Base-by-base conservation (phyloP, 2,797 vertebrate species). In the Tympanoctomys barrerae region DNA sequence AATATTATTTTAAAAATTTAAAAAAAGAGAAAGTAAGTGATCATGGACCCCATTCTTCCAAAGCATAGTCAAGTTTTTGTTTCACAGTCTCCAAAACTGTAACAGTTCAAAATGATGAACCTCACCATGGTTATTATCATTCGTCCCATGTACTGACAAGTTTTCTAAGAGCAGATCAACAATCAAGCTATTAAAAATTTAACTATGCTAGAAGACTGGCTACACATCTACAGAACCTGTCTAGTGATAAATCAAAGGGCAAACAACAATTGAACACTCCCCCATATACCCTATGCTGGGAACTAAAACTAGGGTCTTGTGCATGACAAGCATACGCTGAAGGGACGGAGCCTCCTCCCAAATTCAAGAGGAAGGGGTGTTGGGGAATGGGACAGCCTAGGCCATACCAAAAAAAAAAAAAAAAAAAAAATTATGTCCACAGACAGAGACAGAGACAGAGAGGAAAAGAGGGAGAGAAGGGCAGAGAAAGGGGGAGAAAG, bases 171-270 rank as follows among this genome's bases (percentile, higher is more conserved):
- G 14, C 54, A 49, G 22, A 71, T 28, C 36, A 78, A 92, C 0
- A 88, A 12, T 57, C 26, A 92, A 83, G 39, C 46, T 77, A n/a
- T 73, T 94, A 80, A 89, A 93, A 89, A 93, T 52, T 87, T 89
- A 78, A 90, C 71, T 88, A 52, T 54, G 36, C 71, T 70, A 39
- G 14, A 75, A 73, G 26, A 96, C 19, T 80, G 42, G 22, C 18
- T 91, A 87, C 28, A 36, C 68, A 83, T 70, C 68, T 81, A 49
- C 39, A 92, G 94, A 85, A 46, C 24, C 52, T 94, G 4, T 31
- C 62, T 88, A 5, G 21, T 42, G 21, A 93, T 77, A 24, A 89
- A 81, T 89, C n/a, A 62, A 89, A 86, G 66, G 61, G 64, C 80
- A 64, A 95, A 90, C n/a, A 70, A 71, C 68, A 73, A 26, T 22